Evolutionary conservation across 2,113 vertebrate genomes (phyloP).

Genomic region (Microtus montanus): DNA sequence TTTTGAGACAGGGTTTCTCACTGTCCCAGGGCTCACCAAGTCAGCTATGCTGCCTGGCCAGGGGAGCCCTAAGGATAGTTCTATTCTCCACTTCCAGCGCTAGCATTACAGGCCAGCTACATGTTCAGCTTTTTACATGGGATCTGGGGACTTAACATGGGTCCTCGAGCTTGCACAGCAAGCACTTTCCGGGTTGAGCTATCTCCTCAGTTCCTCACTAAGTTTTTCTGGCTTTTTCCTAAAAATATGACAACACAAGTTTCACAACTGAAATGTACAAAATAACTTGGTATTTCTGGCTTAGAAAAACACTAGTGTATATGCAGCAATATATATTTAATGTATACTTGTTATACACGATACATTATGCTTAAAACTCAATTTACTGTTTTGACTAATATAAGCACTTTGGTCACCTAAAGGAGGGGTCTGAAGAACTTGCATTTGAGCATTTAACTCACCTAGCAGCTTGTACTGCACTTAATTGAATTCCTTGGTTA

Average conservation of each 20-base stretch:
- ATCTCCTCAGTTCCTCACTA: background rate
- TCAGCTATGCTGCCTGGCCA: background rate
- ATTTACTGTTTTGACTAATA: constrained; percentile 33
- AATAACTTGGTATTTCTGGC: constrained; percentile 21
- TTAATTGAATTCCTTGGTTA: constrained; percentile 98
- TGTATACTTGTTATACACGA: background rate
- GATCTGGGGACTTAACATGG: background rate
- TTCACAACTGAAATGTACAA: constrained; percentile 36
- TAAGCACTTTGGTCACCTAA: background rate
- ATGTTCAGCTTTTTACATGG: background rate
- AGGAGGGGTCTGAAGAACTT: background rate
- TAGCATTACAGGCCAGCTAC: background rate
- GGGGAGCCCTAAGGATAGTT: background rate
- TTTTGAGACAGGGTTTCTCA: background rate
- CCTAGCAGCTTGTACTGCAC: constrained; percentile 99
- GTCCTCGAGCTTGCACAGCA: background rate
- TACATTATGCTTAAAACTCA: background rate
- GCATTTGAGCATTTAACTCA: constrained; percentile 81
- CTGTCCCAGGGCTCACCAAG: background rate
- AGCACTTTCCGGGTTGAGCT: background rate
- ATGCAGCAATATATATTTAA: constrained; percentile 11
- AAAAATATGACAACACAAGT: background rate
- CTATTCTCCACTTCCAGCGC: background rate
- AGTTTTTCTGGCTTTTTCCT: constrained; percentile 11
- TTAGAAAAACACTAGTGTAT: background rate